Evolutionary conservation across 2,888 invertebrate genomes (phyloP).

Genomic region (Trilocha varians): DNA sequence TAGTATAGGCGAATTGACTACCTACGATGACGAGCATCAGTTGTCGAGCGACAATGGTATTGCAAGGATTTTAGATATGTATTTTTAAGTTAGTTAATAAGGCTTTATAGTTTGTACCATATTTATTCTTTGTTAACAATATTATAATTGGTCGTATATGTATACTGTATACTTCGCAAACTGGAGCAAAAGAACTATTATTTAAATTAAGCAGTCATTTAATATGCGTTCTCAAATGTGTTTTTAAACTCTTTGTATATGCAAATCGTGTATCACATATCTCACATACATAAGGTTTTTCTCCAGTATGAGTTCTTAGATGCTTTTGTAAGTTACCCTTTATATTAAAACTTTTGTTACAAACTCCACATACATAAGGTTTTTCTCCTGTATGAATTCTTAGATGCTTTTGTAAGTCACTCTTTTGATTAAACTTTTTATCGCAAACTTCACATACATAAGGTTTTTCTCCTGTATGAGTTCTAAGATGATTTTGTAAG

Average conservation of each 20-base stretch:
- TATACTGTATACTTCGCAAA: too few species aligned
- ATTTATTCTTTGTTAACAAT: too few species aligned
- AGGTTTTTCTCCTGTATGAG: neutral
- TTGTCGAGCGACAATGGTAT: too few species aligned
- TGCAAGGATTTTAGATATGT: too few species aligned
- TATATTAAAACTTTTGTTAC: neutral
- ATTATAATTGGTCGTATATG: too few species aligned
- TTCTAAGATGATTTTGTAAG: neutral
- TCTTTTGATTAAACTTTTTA: neutral
- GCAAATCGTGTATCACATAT: neutral
- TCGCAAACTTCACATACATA: neutral
- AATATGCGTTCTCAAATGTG: neutral
- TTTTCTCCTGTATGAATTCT: neutral
- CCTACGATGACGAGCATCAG: too few species aligned
- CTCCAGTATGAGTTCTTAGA: neutral
- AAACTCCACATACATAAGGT: neutral
- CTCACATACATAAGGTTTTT: neutral
- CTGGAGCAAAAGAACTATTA: too few species aligned
- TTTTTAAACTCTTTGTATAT: neutral
- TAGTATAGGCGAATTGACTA: too few species aligned
- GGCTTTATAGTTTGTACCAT: too few species aligned
- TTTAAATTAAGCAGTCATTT: neutral
- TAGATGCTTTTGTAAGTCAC: neutral
- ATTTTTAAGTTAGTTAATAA: too few species aligned
- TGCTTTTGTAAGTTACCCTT: neutral